Evolutionary conservation across 2,888 invertebrate species (phyloP).

Genomic region (Sthenelais limicola): DNA sequence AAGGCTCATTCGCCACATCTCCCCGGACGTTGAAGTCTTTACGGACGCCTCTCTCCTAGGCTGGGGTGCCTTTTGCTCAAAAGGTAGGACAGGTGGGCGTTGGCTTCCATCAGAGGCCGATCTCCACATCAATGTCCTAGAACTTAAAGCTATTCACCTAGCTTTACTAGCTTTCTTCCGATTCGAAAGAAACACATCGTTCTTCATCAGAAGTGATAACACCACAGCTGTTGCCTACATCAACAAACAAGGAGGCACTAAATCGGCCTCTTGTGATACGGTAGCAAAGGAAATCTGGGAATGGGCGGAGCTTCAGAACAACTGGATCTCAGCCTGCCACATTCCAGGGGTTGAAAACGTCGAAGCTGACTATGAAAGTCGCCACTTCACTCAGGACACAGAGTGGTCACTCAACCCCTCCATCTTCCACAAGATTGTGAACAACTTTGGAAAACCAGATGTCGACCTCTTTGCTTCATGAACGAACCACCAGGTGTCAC

Average conservation of each 20-base stretch:
- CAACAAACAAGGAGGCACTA: not conserved
- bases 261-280: not conserved
- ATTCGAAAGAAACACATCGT: not conserved
- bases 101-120: not conserved
- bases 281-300: not conserved
- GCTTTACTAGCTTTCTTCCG: not conserved
- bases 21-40: not conserved
- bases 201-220: not conserved
- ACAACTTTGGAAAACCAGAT: not conserved
- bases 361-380: not conserved
- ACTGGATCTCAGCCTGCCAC: not conserved
- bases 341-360: not conserved
- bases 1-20: not conserved
- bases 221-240: not conserved
- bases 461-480: slow-evolving; percentile 17
- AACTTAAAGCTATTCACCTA: not conserved
- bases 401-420: too few relatives aligned
- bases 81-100: not conserved
- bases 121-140: not conserved
- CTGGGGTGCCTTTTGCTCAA: not conserved
- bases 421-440: not conserved
- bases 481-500: slow-evolving; percentile 41
- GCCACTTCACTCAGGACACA: too few relatives aligned
- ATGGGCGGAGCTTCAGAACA: not conserved
- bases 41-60: not conserved